Evolutionary conservation across 2,797 vertebrate species (phyloP), one percentile per base, ranked within the genome.

Genomic region (Tragopan temminckii): DNA sequence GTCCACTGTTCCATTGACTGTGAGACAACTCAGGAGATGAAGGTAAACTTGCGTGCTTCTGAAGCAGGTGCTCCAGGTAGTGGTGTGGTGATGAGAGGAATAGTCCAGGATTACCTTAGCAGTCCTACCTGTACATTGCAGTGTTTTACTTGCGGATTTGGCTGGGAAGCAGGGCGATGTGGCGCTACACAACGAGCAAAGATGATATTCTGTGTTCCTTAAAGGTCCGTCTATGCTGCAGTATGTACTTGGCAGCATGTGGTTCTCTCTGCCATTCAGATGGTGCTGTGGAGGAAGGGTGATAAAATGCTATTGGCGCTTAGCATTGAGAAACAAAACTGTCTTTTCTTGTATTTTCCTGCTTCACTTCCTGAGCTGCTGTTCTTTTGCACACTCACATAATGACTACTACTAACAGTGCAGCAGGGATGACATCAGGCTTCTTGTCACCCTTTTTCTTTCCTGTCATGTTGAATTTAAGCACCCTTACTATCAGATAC

Each of bases 171-270:
- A 69, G 35, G 25, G 19, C 53, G 25, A 43, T 2, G 2, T 15
- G 19, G 10, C 1, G 1, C 4, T 68, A 7, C 4, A 0, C 55
- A 64, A 42, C 31, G 69, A 18, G 40, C 8, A 38, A 4, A 13
- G 4, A 5, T 31, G 12, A 31, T 57, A 11, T 2, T 31, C 5
- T 69, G 3, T 31, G 9, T 62, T 74, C 25, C 70, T 88, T 19
- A 63, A 24, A 80, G 38, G 12, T 14, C 33, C 2, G 0, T 42
- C 13, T 45, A 1, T 66, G 24, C 87, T 91, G 19, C 42, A 58
- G 16, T 18, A 8, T 5, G 1, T 85, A 42, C 52, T 74, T 83
- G 8, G 46, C 61, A 70, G 3, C 19, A 14, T 93, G 36, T 80
- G 35, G 31, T 61, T 50, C 11, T 69, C 38, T 5, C 13, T 69